Base-by-base conservation (phyloP, 2,797 vertebrate species). In the Lagodon rhomboides region DNA sequence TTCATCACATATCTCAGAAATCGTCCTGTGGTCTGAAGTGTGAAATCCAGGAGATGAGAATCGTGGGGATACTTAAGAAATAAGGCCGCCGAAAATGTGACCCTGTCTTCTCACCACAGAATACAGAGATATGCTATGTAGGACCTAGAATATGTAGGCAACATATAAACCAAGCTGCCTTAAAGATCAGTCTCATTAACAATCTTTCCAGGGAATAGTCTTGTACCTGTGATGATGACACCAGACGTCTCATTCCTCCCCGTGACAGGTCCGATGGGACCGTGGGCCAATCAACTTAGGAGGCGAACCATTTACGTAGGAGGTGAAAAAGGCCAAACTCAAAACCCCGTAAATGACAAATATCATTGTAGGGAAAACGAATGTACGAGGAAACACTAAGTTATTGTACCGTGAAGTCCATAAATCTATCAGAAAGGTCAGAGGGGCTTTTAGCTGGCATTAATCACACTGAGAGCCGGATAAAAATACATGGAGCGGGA, bases 381-480 rank as follows among this genome's bases (percentile, higher is more conserved):
- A 92, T 87, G 85, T 81, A 82, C 83, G 85, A 76, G 77, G 82
- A 94, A 92, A 92, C 79, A 88, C 79, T 86, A 90, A 89, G 88
- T 92, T 94, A 94, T 93, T 92, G 88, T 90, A 90, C 82, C 65
- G 64, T 81, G 77, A 93, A 94, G 86, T 95, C 94, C 90, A 95
- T 95, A 90, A 94, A 95, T 95, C 94, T 87, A 93, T 94, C 91
- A 87, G 72, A 92, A 89, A 93, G 95, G 91, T 92, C 93, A 95
- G 70, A 67, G 75, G 79, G 87, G 76, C 84, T 88, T 82, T 89
- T 79, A 83, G 89, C 87, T 85, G 84, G 75, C 92, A 94, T 95
- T 94, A 95, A 94, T 96, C 94, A 94, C 58, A 61, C 49, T 30
- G 78, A 85, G 82, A 92, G 84, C 63, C 64, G 80, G 89, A 87